phyloP scores from a whole-genome alignment of 2,113 vertebrate genomes.

The Australoheros scitulus region DNA sequence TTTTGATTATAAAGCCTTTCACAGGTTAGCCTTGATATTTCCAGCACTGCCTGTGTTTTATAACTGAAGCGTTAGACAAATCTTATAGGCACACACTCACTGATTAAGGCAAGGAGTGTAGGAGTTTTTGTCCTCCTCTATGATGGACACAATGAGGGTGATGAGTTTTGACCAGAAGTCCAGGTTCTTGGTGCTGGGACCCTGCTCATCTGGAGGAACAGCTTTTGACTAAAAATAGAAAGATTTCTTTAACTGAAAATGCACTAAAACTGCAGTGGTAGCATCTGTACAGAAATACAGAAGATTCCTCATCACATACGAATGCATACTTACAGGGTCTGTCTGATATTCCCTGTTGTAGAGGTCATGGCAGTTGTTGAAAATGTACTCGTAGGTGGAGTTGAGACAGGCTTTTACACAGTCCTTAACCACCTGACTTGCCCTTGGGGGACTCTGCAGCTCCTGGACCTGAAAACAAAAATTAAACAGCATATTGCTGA shows the following conservation, averaged over 20 bases:
- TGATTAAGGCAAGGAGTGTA: slow-evolving; percentile 98
- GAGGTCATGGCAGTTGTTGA: slow-evolving; percentile 96
- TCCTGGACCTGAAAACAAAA: slow-evolving; percentile 89
- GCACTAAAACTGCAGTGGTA: not conserved
- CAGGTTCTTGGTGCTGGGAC: slow-evolving; percentile 95
- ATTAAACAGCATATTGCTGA: slow-evolving; percentile 15
- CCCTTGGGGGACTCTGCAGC: slow-evolving; percentile 93
- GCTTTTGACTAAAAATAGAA: slow-evolving; percentile 85
- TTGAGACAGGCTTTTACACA: slow-evolving; percentile 97
- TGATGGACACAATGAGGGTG: slow-evolving; percentile 97
- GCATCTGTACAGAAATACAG: not conserved
- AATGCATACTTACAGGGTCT: slow-evolving; percentile 84
- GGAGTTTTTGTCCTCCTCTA: slow-evolving; percentile 98
- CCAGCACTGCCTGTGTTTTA: not conserved
- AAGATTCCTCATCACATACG: not conserved
- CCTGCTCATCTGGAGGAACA: slow-evolving; percentile 93
- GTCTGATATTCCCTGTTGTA: slow-evolving; percentile 96
- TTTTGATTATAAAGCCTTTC: not conserved
- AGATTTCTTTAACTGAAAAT: not conserved
- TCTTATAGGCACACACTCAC: slow-evolving; percentile 79
- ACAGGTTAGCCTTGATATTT: not conserved
- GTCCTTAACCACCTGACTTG: slow-evolving; percentile 97
- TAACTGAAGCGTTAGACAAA: not conserved
- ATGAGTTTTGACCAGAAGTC: slow-evolving; percentile 99
- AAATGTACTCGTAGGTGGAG: slow-evolving; percentile 97